A percentile compares a stretch with the other conserved stretches of the same genome.
Conservation (phyloP, 2,113 vertebrate species). For the Formicarius rufipectus region DNA sequence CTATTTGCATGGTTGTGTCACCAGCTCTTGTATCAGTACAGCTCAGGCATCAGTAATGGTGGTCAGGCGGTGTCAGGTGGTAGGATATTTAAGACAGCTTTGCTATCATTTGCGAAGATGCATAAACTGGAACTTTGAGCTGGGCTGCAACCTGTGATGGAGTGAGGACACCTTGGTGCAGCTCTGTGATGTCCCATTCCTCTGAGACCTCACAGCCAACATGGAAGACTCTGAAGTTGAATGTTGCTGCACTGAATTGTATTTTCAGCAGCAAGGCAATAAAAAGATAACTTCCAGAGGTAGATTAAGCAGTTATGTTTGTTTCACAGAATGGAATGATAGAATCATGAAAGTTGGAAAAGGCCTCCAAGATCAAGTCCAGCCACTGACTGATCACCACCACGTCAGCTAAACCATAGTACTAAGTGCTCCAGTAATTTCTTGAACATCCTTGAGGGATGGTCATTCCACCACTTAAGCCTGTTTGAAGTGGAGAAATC, state of each 20-base stretch:
- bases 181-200: neutral
- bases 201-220: neutral
- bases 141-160: neutral
- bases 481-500: neutral
- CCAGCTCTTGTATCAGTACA: neutral
- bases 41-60: neutral
- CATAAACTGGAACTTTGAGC: neutral
- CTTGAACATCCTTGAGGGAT: neutral
- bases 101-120: neutral
- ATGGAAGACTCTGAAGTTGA: neutral
- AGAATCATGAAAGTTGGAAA: neutral
- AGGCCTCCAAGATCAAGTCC: neutral
- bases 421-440: neutral
- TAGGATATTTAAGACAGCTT: neutral
- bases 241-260: neutral
- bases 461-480: neutral
- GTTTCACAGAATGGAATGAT: neutral
- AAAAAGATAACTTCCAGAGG: neutral
- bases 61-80: neutral
- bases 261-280: neutral
- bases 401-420: neutral
- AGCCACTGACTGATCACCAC: neutral
- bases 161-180: fast-evolving
- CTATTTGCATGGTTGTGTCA: neutral
- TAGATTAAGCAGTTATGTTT: neutral